These are phyloP conservation scores for Pollachius pollachius DNA, from an alignment of 2,113 vertebrate species.

Conservation along the genomic window DNA sequence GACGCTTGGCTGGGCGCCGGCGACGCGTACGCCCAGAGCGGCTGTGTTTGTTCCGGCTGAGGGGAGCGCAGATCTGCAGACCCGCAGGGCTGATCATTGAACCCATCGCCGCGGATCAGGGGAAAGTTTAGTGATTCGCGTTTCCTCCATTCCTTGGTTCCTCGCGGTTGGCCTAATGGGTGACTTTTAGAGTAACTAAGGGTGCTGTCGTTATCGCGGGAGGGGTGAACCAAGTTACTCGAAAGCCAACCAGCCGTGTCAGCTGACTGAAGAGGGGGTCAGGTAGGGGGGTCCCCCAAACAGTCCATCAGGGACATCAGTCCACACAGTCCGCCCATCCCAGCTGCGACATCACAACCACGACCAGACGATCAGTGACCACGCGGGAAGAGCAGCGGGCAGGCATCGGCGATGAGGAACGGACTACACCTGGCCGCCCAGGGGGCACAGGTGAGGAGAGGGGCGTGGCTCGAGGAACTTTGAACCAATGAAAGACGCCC, in stretches of 20 bases:
- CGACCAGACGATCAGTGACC: no score
- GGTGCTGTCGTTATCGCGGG: neutral
- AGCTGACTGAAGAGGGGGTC: no score
- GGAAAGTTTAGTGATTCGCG: conserved; percentile 57
- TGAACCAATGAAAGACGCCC: conserved; percentile 56
- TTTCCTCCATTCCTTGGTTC: no score
- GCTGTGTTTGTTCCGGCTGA: conserved; percentile 65
- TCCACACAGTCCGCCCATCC: no score
- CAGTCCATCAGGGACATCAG: no score
- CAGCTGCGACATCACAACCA: no score
- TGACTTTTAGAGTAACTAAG: conserved; percentile 58
- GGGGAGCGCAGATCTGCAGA: conserved; percentile 52
- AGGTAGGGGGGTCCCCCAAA: no score
- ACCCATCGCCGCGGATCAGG: conserved; percentile 60
- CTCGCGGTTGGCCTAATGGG: conserved; percentile 55
- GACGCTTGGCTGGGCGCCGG: conserved; percentile 58
- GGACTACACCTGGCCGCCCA: no score
- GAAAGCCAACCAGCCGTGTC: conserved; percentile 49
- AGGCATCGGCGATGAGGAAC: no score
- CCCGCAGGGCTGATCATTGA: conserved; percentile 69
- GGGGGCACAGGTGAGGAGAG: no score
- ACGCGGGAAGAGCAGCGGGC: no score
- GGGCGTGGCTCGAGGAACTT: neutral
- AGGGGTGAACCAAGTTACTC: conserved; percentile 30
- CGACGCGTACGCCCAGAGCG: conserved; percentile 59